Base-by-base conservation (phyloP, 1,140 invertebrate species). In the Pentalonia nigronervosa region DNA sequence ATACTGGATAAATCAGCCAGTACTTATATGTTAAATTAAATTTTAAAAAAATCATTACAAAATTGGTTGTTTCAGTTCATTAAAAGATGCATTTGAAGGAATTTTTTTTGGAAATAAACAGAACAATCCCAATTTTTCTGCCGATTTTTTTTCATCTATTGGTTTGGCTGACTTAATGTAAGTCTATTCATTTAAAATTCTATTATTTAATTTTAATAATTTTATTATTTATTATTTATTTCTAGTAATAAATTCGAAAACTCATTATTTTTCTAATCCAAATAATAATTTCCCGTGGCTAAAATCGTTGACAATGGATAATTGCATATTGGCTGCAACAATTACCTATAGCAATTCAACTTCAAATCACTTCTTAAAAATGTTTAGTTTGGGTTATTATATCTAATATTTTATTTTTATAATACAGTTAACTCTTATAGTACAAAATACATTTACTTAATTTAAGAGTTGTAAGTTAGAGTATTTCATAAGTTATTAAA, bases 131-230 rank as follows among this genome's bases (percentile, higher is more conserved):
- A 96, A 99, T 94, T 99, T 99, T 96, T 98, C 99, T 0, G 99
- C 99, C 83, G 99, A 99, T 95, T 99, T 99, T 95, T 99, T 99
- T 95, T 99, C 99, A 1, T 98, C 98, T 1, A 99, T 99, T 95
- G 99, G 99, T 94, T 96, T 99, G 36, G 99, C 99, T 93, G 99
- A 99, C 2, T 95, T 99, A 0, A 99, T 99, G 96, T 97, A 95
- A 96, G 96, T 96, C 20, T 41, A 17, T 23, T 83, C 21, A 36
- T 0, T 36, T 36, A 36, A 23, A 21, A 83, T 17, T 41, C 0
- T 83, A 81, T 41, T 36, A 83, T 9, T 9, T 83, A 41, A 21
- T 41, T n/a, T 83, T 41, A 21, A 36, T 34, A 17, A 76, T 76
- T 17, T 34, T 4, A 81, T 83, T 23, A 83, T 83, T 76, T 23